Evolutionary conservation across 2,888 invertebrate genomes (phyloP), one percentile per base, ranked within the genome.

Genomic region (Hermaeophaga mercurialis): DNA sequence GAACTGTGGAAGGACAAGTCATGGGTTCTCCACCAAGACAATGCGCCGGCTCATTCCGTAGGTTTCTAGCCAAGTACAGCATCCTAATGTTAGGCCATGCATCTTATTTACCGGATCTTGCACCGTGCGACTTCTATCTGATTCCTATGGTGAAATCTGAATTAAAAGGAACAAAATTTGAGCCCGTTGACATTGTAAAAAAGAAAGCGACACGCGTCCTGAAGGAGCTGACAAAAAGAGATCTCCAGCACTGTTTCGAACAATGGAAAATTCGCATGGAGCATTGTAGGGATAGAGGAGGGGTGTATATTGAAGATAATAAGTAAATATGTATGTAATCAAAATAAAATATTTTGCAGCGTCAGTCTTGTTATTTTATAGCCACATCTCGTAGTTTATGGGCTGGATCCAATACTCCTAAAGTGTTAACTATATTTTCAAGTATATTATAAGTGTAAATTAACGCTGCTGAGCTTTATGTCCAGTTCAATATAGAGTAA

Each of bases 1-100:
- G 53, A 60, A 54, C 54, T 61, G 59, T 61, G 59, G 59, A 60
- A 61, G 44, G 17, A 56, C 31, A 56, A 48, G 43, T 56, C 48
- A 41, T 58, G 43, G 41, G 24, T 55, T 49, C n/a, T 41, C 8
- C 33, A 55, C 24, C 47, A 54, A n/a, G 47, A 54, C 47, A 54
- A 54, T 18, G 33, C 47, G n/a, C n/a, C n/a, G n/a, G n/a, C n/a
- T n/a, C n/a, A n/a, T n/a, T n/a, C n/a, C n/a, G n/a, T n/a, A n/a
- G 41, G 22, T 22, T 22, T 22, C 6, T 22, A 6, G 22, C 22
- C 22, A n/a, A n/a, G n/a, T 6, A 22, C 22, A 22, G 6, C 6
- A 6, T 22, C 17, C n/a, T n/a, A n/a, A n/a, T 36, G 44, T 36
- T 47, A 39, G 26, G 55, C 24, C 44, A 53, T 28, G 2, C 2